Conservation (phyloP, 2,797 vertebrate genomes). For the Paramormyrops hopkinsi region DNA sequence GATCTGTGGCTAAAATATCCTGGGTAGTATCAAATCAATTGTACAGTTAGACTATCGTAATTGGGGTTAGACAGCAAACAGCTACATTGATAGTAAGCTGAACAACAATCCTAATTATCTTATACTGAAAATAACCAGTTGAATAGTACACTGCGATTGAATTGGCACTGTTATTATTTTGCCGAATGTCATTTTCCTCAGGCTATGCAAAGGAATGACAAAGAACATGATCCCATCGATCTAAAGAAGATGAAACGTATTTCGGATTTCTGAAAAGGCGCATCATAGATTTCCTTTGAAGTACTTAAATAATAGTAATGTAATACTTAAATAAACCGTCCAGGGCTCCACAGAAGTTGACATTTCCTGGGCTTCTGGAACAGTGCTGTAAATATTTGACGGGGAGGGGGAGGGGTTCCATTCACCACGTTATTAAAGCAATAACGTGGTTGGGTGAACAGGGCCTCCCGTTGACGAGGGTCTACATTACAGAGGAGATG, state of each 20-base stretch:
- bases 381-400: conserved; percentile 24
- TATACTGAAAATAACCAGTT: background rate
- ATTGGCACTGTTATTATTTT: background rate
- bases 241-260: background rate
- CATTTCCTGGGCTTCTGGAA: background rate
- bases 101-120: background rate
- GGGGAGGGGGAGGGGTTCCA: background rate
- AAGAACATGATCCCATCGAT: background rate
- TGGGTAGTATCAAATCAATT: background rate
- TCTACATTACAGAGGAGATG: conserved; percentile 47
- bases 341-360: background rate
- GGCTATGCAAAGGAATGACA: background rate
- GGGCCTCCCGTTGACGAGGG: conserved; percentile 36
- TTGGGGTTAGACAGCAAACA: background rate
- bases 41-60: background rate
- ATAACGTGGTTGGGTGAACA: conserved; percentile 15
- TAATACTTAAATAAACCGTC: background rate
- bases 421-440: background rate
- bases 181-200: background rate
- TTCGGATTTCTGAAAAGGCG: background rate
- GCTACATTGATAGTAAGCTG: background rate
- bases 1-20: background rate
- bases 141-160: background rate
- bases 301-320: background rate
- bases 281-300: background rate